Base-by-base conservation (phyloP, 2,113 vertebrate species). In the Gymnorhina tibicen region DNA sequence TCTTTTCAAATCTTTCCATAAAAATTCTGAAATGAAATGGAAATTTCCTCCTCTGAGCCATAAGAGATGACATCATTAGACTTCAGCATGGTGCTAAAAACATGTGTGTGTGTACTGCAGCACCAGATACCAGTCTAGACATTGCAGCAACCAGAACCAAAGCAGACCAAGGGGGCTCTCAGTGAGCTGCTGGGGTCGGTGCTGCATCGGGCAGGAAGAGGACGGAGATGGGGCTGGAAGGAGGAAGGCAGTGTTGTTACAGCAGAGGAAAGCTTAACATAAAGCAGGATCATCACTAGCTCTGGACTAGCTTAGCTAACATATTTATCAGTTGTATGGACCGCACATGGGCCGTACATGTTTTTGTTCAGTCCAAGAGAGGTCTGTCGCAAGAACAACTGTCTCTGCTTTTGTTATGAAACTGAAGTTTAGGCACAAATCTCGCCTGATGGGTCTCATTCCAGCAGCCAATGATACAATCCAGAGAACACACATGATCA, bases 321-420 rank as follows among this genome's bases (percentile, higher is more conserved):
- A 3, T 46, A 53, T 72, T 93, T 88, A 86, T 84, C 20, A 0
- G 60, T 32, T 75, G 92, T 44, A 94, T 81, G 92, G 88, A 55
- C 90, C 0, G 33, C 92, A 93, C 92, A 76, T 87, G 88, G 77
- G 83, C 70, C 3, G 1, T 86, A 91, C 69, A 87, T 86, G 93
- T 55, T 92, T 94, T 91, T 49, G 56, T 46, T 91, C 79, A 84
- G 69, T 52, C 68, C 91, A 68, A 58, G 80, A 96, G 76, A 96
- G 44, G 64, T 93, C 95, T 94, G 93, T 96, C 21, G 23, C 88
- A 93, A 96, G 93, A 97, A 63, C 85, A 90, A 96, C 79, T 50
- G 75, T 35, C 76, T 95, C 77, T 53, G 56, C 72, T 92, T 92
- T 88, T 93, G 79, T 93, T 95, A 94, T 72, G 95, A 96, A 95